These are phyloP conservation scores for Caenorhabditis sp. DNA, from an alignment of 2,888 invertebrate genomes.

Conservation along the genomic window DNA sequence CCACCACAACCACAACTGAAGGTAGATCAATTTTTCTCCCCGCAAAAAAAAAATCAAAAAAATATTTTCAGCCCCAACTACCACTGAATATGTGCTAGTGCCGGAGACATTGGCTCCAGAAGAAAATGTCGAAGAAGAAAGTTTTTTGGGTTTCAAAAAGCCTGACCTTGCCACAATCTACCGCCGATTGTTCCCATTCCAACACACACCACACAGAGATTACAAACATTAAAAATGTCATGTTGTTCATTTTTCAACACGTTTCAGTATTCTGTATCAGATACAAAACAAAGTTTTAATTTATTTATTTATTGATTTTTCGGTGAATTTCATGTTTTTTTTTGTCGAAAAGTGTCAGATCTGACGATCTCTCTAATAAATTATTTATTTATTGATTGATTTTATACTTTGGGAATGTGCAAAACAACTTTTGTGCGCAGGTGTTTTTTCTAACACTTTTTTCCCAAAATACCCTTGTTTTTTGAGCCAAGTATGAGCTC, in stretches of 20 bases:
- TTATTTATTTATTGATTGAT: neutral
- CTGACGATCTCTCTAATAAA: constrained; percentile 1
- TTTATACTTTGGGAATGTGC: neutral
- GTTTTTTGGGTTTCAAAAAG: constrained; percentile 43
- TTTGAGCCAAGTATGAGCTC: too few species aligned
- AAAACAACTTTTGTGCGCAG: too few species aligned
- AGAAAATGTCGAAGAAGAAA: constrained; percentile 39
- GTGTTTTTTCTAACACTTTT: too few species aligned
- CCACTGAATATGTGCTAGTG: constrained; percentile 16
- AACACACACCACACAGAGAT: neutral
- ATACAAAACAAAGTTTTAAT: constrained; percentile 2
- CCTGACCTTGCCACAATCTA: constrained; percentile 48
- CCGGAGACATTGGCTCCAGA: constrained; percentile 1
- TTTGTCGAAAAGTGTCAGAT: constrained; percentile 5
- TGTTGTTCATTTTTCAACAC: constrained; percentile 7
- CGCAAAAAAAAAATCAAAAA: neutral
- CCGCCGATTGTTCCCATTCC: constrained; percentile 43
- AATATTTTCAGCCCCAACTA: constrained; percentile 9
- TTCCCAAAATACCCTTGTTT: too few species aligned
- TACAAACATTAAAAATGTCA: neutral
- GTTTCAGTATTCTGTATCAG: constrained; percentile 42
- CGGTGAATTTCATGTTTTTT: constrained; percentile 7
- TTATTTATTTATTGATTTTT: neutral
- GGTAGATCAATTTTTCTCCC: neutral
- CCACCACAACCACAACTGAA: constrained; percentile 11